Percentiles rank a stretch among this genome's conserved stretches.
Evolutionary conservation across 2,888 invertebrate species (phyloP).

Genomic region (Sminthurides aquaticus): DNA sequence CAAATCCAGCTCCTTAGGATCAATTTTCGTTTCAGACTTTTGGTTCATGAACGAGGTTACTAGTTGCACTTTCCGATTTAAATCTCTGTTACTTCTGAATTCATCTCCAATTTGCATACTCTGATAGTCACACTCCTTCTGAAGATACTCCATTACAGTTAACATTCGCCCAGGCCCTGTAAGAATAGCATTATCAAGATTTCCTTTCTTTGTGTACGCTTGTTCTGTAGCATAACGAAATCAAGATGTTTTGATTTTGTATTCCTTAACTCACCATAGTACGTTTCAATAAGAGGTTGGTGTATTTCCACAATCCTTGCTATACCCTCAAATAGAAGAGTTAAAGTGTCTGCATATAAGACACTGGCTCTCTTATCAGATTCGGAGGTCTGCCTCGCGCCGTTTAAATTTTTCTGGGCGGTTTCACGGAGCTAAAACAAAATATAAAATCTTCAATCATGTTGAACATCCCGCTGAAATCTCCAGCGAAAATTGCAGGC

Average conservation of each 20-base stretch:
- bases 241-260: not conserved
- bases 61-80: slow-evolving; percentile 56
- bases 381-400: slow-evolving; percentile 58
- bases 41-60: slow-evolving; percentile 54
- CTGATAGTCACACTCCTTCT: slow-evolving; percentile 70
- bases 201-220: not conserved
- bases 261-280: slow-evolving; percentile 57
- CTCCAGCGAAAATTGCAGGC: too few species aligned
- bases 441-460: slow-evolving; percentile 8
- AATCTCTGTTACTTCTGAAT: slow-evolving; percentile 63
- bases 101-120: slow-evolving; percentile 57
- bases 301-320: slow-evolving; percentile 77
- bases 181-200: slow-evolving; percentile 1
- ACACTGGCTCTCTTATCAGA: slow-evolving; percentile 66
- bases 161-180: slow-evolving; percentile 62
- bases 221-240: not conserved
- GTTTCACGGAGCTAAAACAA: slow-evolving; percentile 56
- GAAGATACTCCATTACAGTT: slow-evolving; percentile 63
- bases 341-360: slow-evolving; percentile 76
- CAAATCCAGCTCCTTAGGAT: slow-evolving; percentile 78
- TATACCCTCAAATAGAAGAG: slow-evolving; percentile 74
- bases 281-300: slow-evolving; percentile 80
- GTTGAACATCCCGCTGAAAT: too few species aligned
- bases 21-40: slow-evolving; percentile 47
- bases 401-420: slow-evolving; percentile 63